Conservation (phyloP, 2,113 vertebrate genomes). For the Sinocyclocheilus rhinocerous region DNA sequence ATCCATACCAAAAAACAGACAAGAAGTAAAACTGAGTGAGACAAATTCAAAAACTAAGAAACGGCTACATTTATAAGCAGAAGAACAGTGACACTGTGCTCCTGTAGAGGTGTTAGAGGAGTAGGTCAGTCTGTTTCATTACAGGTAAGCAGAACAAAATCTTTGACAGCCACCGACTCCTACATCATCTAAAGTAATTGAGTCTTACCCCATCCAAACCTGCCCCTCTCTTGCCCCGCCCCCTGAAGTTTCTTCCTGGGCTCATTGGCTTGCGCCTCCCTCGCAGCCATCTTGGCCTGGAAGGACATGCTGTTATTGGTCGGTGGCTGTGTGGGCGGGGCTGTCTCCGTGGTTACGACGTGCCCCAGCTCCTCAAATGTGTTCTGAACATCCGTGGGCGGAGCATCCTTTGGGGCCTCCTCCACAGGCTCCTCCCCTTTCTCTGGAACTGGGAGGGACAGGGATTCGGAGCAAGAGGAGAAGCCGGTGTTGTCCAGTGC, state of each 20-base stretch:
- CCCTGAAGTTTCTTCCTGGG: conserved; percentile 67
- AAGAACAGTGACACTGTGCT: background rate
- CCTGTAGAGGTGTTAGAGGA: background rate
- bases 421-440: conserved; percentile 67
- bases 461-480: conserved; percentile 59
- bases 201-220: conserved; percentile 79
- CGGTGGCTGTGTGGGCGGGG: conserved; percentile 49
- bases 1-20: background rate
- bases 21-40: background rate
- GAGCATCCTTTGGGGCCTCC: conserved; percentile 62
- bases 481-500: conserved; percentile 74
- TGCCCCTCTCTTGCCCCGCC: conserved; percentile 72
- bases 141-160: background rate
- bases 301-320: conserved; percentile 72
- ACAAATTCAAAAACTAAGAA: background rate
- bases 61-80: background rate
- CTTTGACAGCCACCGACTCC: background rate
- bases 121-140: background rate
- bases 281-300: conserved; percentile 76
- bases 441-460: conserved; percentile 64
- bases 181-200: conserved; percentile 4
- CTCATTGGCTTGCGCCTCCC: conserved; percentile 71
- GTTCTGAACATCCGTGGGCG: conserved; percentile 63
- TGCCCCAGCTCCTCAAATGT: conserved; percentile 73
- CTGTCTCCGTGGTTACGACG: conserved; percentile 73